These are phyloP conservation scores for Monomorium pharaonis DNA, from an alignment of 1,140 invertebrate genomes.

Conservation along the genomic window DNA sequence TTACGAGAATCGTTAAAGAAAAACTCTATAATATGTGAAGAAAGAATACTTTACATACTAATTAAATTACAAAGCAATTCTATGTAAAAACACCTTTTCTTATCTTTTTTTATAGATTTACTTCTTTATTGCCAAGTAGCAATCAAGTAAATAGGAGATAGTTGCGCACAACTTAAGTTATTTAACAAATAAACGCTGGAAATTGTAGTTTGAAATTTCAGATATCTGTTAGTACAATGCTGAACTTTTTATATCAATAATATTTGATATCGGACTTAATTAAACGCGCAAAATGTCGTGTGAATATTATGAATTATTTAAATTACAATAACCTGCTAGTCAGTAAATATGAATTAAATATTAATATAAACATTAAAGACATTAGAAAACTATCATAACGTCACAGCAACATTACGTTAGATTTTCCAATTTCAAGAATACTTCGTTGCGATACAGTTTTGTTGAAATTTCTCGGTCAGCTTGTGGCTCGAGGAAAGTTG, in stretches of 20 bases:
- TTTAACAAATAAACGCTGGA: too few relatives aligned
- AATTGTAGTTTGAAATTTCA: too few relatives aligned
- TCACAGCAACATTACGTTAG: background rate
- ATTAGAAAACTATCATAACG: background rate
- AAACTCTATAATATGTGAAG: background rate
- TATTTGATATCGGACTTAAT: background rate
- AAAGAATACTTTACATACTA: background rate
- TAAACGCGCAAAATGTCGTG: background rate
- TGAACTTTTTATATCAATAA: too few relatives aligned
- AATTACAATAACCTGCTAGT: background rate
- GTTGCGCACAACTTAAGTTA: too few relatives aligned
- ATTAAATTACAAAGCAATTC: background rate
- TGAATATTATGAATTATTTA: background rate
- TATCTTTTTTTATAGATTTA: background rate
- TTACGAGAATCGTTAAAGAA: background rate
- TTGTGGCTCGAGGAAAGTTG: constrained; percentile 19
- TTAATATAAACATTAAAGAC: background rate
- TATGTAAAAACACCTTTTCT: background rate
- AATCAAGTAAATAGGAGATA: background rate
- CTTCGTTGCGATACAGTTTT: background rate
- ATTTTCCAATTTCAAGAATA: constrained; percentile 5
- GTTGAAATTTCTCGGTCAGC: constrained; percentile 28
- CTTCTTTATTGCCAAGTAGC: background rate
- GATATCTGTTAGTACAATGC: too few relatives aligned
- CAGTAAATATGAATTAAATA: background rate